Evolutionary conservation across 2,797 vertebrate species (phyloP), one percentile per base, ranked within the genome.

Genomic region (Chiloscyllium punctatum): DNA sequence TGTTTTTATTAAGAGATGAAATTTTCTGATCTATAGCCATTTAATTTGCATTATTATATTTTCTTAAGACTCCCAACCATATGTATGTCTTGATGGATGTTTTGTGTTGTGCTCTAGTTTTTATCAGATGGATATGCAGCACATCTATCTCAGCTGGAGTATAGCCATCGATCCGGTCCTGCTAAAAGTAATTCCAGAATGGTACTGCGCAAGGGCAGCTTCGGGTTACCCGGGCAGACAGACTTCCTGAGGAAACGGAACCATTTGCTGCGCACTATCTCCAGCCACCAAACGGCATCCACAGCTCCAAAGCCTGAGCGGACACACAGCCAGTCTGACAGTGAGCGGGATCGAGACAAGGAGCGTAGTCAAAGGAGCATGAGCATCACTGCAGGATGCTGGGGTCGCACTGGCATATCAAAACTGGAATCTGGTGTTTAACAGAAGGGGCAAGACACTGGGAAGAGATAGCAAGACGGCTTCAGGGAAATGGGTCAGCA

Each of bases 201-300:
- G 98, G 98, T 98, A 0, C 98, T 99, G 96, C 98, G 99, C 51
- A 99, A 99, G 96, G 98, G 99, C 96, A 99, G 99, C 97, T 99
- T 99, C 0, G 98, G 98, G 0, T 97, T 99, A 96, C 98, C 98
- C 0, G 97, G 98, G 96, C 98, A 98, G 94, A 97, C 98, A 0
- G 99, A 99, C 95, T 99, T 99, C 97, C 98, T 99, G 57, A 98
- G 99, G 96, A 99, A 99, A 96, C 98, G 99, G 96, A 99, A 98
- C 96, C 99, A 99, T 97, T 97, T 99, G 96, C 98, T 99, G 95
- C 98, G 99, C 95, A 99, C 98, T 97, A 99, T 99, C 97, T 99
- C 98, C 9, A 97, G 98, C 0, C 98, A 99, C 97, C 98, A 95
- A 66, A 23, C 87, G 11, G 21, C 77, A 23, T 11, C 37, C 82